Evolutionary conservation across 2,113 vertebrate genomes (phyloP).

Genomic region (Cyrtonyx montezumae): DNA sequence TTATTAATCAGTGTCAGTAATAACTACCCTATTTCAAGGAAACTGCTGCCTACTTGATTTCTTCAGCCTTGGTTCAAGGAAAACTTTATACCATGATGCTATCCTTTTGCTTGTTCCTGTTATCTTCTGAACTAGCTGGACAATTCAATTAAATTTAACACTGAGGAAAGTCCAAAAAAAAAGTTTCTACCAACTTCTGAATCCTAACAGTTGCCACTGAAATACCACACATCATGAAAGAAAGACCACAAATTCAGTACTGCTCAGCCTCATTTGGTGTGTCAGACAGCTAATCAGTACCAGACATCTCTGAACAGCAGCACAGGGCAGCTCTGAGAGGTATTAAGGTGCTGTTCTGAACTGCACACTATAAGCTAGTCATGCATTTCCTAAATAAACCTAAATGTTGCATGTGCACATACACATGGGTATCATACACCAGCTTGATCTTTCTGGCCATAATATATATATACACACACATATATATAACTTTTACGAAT

Average conservation of each 20-base stretch:
- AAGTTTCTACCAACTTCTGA: not conserved
- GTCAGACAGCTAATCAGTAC: not conserved
- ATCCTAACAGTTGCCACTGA: not conserved
- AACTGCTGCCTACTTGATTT: not conserved
- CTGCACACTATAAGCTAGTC: not conserved
- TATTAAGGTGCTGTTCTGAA: not conserved
- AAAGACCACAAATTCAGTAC: not conserved
- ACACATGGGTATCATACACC: not conserved
- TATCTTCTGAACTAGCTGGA: not conserved
- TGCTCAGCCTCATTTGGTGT: not conserved
- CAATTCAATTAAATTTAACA: not conserved
- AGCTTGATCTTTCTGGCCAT: not conserved
- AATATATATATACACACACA: not conserved
- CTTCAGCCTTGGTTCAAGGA: not conserved
- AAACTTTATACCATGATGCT: not conserved
- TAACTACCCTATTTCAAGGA: not conserved
- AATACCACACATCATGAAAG: not conserved
- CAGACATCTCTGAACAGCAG: not conserved
- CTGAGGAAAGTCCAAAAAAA: not conserved
- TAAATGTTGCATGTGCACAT: fast-evolving
- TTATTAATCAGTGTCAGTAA: not conserved
- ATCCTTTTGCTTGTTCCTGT: not conserved
- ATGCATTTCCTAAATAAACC: not conserved
- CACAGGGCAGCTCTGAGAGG: not conserved
- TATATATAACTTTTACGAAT: not conserved